These are phyloP conservation scores for Mesorhabditis spiculigera DNA, from an alignment of 2,888 invertebrate genomes.

Conservation along the genomic window DNA sequence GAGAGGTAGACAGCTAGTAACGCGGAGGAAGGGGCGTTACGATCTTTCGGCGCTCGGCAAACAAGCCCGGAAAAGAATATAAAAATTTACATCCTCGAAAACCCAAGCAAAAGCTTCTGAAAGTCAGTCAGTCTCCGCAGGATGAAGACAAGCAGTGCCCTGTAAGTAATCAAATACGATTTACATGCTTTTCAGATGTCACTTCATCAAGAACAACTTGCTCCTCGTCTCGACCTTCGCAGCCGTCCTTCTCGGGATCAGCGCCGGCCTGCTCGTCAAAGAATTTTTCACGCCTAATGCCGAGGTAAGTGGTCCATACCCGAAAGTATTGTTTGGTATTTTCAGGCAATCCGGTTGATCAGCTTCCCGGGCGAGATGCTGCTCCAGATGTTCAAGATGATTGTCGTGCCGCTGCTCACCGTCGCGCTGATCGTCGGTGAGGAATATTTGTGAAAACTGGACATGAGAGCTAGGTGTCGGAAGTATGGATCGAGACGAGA, in stretches of 20 bases:
- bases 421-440: background rate
- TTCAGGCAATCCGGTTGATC: background rate
- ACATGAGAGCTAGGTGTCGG: background rate
- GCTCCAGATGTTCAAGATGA: background rate
- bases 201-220: background rate
- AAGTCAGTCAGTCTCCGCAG: no score
- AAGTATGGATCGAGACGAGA: background rate
- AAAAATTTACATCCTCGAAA: no score
- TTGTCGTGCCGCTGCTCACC: background rate
- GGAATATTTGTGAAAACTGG: background rate
- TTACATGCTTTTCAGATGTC: background rate
- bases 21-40: no score
- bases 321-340: background rate
- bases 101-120: no score
- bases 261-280: background rate
- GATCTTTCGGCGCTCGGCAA: no score
- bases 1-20: no score
- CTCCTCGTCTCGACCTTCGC: background rate
- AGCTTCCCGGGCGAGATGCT: background rate
- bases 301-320: background rate
- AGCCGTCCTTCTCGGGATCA: background rate
- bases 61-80: no score
- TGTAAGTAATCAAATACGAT: no score
- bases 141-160: no score
- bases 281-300: slow-evolving; percentile 1